Evolutionary conservation across 35 echinoderm and acorn worm species (phyloP), one percentile per base, ranked within the genome.

Genomic region (Anneissia japonica): DNA sequence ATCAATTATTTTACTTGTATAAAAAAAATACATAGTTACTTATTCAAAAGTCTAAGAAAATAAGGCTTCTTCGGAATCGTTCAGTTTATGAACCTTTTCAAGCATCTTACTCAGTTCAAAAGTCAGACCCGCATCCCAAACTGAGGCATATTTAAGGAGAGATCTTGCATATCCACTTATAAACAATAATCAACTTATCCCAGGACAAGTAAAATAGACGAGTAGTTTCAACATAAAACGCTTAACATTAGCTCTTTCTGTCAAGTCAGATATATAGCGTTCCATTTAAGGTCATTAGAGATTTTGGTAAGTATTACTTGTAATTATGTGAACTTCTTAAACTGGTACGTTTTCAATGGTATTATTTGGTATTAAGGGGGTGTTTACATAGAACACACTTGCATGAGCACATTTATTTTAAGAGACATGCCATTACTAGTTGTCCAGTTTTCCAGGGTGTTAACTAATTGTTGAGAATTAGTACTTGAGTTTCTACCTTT

Each of bases 391-490:
- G 81, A 88, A 81, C 86, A 88, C n/a, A 82, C 46, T 45, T 89
- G 78, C 11, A 89, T 56, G 45, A 32, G 46, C 56, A 82, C 40
- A 5, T n/a, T 0, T 82, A 79, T 82, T 35, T 91, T 91, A 4
- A 91, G 75, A 30, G 38, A 77, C 37, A 91, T 39, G 56, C 55
- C 55, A 41, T 91, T 86, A 13, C 35, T 46, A 21, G 11, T 32
- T 3, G 89, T 80, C 89, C 83, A 86, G n/a, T n/a, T n/a, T n/a
- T 80, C 86, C 74, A 56, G 43, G 14, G 11, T 82, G 82, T 4
- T 73, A 4, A 17, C 83, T 46, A 37, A 89, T 46, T 23, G 36
- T 43, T 38, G 11, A 34, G 80, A 86, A 76, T 43, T 86, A 72
- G 3, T 72, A 4, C 80, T 16, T 74, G 0, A 45, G 30, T 28